phyloP scores from a whole-genome alignment of 2,113 vertebrate genomes.

The Rhombomys opimus region DNA sequence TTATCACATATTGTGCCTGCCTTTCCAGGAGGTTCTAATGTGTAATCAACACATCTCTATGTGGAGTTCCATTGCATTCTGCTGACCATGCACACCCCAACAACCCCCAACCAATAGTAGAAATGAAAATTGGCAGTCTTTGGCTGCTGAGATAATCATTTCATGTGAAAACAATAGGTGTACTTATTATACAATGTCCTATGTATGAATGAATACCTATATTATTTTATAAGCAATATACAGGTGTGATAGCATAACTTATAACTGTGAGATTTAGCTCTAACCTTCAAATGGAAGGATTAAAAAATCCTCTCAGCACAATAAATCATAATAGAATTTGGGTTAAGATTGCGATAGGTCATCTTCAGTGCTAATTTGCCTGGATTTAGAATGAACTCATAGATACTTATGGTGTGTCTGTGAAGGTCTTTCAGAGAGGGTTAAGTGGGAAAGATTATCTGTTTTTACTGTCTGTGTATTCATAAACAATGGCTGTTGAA shows the following conservation, averaged over 20 bases:
- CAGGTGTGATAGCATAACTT: not conserved
- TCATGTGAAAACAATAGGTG: not conserved
- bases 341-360: not conserved
- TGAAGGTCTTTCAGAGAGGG: not conserved
- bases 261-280: not conserved
- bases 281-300: constrained; percentile 1
- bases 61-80: not conserved
- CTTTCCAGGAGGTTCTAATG: not conserved
- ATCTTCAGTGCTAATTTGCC: not conserved
- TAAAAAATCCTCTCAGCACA: not conserved
- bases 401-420: not conserved
- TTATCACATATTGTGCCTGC: not conserved
- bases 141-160: not conserved
- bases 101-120: not conserved
- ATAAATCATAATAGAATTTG: not conserved
- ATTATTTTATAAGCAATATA: not conserved
- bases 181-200: not conserved
- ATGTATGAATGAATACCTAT: not conserved
- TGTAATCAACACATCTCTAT: not conserved
- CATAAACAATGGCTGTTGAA: not conserved
- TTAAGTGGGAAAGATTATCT: not conserved
- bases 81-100: not conserved
- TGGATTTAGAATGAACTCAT: not conserved
- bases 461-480: not conserved
- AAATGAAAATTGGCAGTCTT: not conserved